phyloP scores from a whole-genome alignment of 2,113 vertebrate genomes.

The Prolemur simus region DNA sequence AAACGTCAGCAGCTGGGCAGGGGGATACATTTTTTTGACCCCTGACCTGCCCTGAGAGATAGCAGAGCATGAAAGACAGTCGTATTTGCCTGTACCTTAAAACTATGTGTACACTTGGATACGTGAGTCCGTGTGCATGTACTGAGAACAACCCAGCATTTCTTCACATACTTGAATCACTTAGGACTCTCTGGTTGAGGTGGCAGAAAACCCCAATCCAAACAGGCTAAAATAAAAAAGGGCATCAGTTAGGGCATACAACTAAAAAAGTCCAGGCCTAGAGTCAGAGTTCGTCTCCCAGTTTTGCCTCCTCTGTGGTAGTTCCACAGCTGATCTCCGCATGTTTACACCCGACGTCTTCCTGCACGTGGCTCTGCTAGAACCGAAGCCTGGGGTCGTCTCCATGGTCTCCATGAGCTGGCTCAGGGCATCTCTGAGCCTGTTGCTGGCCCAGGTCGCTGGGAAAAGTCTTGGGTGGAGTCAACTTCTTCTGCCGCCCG shows the following conservation, averaged over 20 bases:
- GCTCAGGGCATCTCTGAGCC: not conserved
- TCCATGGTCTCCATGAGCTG: not conserved
- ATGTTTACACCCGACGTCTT: fast-evolving
- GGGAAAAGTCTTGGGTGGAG: no score
- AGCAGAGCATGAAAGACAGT: not conserved
- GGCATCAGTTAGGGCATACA: not conserved
- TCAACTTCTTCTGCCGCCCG: not conserved
- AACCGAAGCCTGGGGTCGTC: not conserved
- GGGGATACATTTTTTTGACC: no score
- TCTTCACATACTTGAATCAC: not conserved
- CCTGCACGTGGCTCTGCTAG: not conserved
- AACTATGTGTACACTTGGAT: not conserved
- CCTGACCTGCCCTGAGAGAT: no score
- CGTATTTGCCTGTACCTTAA: not conserved
- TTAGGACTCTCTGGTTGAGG: not conserved
- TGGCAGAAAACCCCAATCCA: not conserved
- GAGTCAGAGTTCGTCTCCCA: not conserved
- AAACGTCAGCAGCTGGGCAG: no score
- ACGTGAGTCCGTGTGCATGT: not conserved
- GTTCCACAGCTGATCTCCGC: not conserved
- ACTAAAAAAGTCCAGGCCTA: no score
- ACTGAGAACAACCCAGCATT: not conserved
- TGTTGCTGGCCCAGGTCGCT: not conserved
- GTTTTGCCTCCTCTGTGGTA: not conserved
- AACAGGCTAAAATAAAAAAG: not conserved